phyloP scores from a whole-genome alignment of 2,113 vertebrate species.

The Guaruba guarouba region DNA sequence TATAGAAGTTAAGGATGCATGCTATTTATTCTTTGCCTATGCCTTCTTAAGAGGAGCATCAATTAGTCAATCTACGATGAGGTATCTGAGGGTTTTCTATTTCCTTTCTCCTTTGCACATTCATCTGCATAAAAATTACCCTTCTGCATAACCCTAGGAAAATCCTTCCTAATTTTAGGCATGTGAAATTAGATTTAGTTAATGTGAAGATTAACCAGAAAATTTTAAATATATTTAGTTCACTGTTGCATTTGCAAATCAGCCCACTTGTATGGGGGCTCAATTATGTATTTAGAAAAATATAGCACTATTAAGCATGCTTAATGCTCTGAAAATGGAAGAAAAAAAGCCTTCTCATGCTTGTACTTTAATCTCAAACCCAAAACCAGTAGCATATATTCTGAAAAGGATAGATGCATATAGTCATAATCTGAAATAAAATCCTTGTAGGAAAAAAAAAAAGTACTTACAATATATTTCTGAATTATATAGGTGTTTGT shows the following conservation, averaged over 20 bases:
- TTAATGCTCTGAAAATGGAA: not conserved
- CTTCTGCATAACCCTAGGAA: not conserved
- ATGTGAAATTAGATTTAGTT: not conserved
- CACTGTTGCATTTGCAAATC: not conserved
- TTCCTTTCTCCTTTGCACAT: not conserved
- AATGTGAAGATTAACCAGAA: not conserved
- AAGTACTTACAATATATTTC: not conserved
- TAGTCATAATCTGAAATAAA: not conserved
- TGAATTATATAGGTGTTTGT: not conserved
- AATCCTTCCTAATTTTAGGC: not conserved
- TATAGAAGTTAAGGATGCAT: not conserved
- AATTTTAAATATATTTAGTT: not conserved
- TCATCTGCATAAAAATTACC: not conserved
- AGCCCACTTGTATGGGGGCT: not conserved
- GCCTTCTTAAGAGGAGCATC: not conserved
- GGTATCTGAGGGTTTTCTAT: not conserved
- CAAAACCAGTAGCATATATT: not conserved
- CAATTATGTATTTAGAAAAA: not conserved
- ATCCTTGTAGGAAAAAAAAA: not conserved
- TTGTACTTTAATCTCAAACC: not conserved
- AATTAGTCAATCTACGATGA: not conserved
- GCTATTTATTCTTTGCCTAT: not conserved
- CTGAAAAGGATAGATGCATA: not conserved
- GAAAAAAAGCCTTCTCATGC: fast-evolving
- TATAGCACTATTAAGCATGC: not conserved